Evolutionary conservation across 2,888 invertebrate species (phyloP).

Genomic region (Lordiphosa fenestrarum): DNA sequence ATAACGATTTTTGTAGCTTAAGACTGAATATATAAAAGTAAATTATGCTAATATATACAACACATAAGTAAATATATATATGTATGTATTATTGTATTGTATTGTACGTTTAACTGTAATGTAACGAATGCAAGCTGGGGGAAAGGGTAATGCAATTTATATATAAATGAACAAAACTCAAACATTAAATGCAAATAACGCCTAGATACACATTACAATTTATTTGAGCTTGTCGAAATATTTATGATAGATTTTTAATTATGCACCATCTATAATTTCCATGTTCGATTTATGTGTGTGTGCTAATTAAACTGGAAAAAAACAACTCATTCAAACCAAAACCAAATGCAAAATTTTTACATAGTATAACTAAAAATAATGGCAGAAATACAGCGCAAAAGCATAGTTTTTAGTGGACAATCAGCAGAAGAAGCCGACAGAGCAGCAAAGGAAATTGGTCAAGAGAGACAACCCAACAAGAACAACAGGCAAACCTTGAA

Average conservation of each 20-base stretch:
- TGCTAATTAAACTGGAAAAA: slow-evolving; percentile 11
- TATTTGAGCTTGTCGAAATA: slow-evolving; percentile 54
- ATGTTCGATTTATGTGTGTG: slow-evolving; percentile 55
- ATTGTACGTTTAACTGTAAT: slow-evolving; percentile 60
- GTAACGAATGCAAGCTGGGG: slow-evolving; percentile 62
- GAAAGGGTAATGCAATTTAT: slow-evolving; percentile 64
- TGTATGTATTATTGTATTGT: slow-evolving; percentile 40
- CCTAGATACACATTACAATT: slow-evolving; percentile 51
- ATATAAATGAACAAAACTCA: slow-evolving; percentile 26
- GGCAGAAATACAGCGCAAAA: slow-evolving; percentile 37
- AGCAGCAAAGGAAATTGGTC: slow-evolving; percentile 8
- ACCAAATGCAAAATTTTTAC: slow-evolving; percentile 22
- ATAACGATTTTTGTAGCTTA: slow-evolving; percentile 74
- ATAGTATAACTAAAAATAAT: slow-evolving; percentile 3
- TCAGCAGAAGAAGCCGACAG: slow-evolving; percentile 48
- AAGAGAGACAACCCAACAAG: slow-evolving; percentile 3
- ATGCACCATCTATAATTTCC: slow-evolving; percentile 48
- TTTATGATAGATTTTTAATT: slow-evolving; percentile 62
- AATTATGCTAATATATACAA: slow-evolving; percentile 62
- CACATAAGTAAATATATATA: slow-evolving; percentile 27
- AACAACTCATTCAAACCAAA: slow-evolving; percentile 27
- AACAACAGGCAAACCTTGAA: slow-evolving; percentile 7
- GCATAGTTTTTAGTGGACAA: slow-evolving; percentile 73
- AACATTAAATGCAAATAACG: slow-evolving; percentile 25
- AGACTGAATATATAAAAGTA: slow-evolving; percentile 73